phyloP scores from a whole-genome alignment of 2,113 vertebrate species.

The Lamprotornis superbus region DNA sequence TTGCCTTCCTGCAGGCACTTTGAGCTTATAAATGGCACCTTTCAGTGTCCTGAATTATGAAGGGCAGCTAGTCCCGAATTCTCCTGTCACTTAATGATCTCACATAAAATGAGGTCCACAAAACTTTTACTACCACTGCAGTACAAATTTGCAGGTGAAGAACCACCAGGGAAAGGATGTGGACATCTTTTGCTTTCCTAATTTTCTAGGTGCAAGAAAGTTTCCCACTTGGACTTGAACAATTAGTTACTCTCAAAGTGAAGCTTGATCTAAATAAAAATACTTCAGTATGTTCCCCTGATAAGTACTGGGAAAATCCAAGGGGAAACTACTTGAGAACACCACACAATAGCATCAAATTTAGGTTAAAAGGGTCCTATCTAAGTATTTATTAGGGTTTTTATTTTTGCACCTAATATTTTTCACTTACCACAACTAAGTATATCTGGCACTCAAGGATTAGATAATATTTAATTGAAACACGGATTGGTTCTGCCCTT shows the following conservation, averaged over 20 bases:
- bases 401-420: background rate
- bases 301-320: background rate
- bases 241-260: slow-evolving; percentile 31
- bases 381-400: background rate
- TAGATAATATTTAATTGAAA: background rate
- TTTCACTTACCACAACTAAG: background rate
- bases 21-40: slow-evolving; percentile 75
- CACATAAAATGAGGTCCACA: slow-evolving; percentile 75
- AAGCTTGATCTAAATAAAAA: slow-evolving; percentile 33
- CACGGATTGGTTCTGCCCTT: background rate
- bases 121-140: slow-evolving; percentile 66
- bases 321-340: background rate
- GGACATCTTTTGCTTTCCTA: slow-evolving; percentile 45
- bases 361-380: background rate
- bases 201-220: slow-evolving; percentile 62
- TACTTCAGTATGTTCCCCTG: background rate
- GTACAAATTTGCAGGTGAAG: slow-evolving; percentile 67
- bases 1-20: slow-evolving; percentile 68
- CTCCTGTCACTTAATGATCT: slow-evolving; percentile 75
- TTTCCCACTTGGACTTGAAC: slow-evolving; percentile 43
- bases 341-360: background rate
- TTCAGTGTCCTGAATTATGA: slow-evolving; percentile 73
- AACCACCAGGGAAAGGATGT: slow-evolving; percentile 70
- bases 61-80: slow-evolving; percentile 71
- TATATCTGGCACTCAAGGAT: background rate